A percentile compares a stretch with the other conserved stretches of the same genome.
Evolutionary conservation across 1,140 invertebrate species (phyloP).

Genomic region (Antheraea mylitta): DNA sequence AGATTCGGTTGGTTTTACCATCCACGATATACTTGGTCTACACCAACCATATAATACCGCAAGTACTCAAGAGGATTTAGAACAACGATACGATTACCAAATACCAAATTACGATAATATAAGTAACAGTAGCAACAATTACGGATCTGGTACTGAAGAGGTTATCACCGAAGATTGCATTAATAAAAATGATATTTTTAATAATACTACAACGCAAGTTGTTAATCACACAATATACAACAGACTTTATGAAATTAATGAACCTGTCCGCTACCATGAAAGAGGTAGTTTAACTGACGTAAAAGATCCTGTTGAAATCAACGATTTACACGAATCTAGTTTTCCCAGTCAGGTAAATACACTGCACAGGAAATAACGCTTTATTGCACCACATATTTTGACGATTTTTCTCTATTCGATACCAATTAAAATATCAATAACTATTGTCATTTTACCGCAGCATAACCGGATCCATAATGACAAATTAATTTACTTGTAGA

Average conservation of each 20-base stretch:
- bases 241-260: constrained; percentile 50
- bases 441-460: constrained; percentile 53
- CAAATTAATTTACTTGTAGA: constrained; percentile 62
- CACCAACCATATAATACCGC: constrained; percentile 55
- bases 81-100: constrained; percentile 64
- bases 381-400: constrained; percentile 1
- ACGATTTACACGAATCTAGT: constrained; percentile 54
- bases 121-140: constrained; percentile 56
- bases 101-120: constrained; percentile 63
- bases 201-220: constrained; percentile 34
- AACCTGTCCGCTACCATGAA: constrained; percentile 50
- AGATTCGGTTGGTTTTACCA: constrained; percentile 73
- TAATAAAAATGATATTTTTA: constrained; percentile 43
- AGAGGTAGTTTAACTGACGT: constrained; percentile 45
- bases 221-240: constrained; percentile 47
- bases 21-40: constrained; percentile 73
- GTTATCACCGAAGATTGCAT: constrained; percentile 47
- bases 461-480: constrained; percentile 67
- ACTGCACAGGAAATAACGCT: constrained; percentile 9
- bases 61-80: constrained; percentile 46
- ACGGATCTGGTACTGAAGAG: constrained; percentile 50
- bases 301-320: constrained; percentile 55
- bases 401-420: background rate
- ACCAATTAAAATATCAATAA: constrained; percentile 18
- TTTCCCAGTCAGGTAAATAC: constrained; percentile 60